A percentile compares a stretch with the other conserved stretches of the same genome.
These are phyloP conservation scores for Orientallactaga sibirica DNA, from an alignment of 2,797 vertebrate genomes.

Conservation along the genomic window DNA sequence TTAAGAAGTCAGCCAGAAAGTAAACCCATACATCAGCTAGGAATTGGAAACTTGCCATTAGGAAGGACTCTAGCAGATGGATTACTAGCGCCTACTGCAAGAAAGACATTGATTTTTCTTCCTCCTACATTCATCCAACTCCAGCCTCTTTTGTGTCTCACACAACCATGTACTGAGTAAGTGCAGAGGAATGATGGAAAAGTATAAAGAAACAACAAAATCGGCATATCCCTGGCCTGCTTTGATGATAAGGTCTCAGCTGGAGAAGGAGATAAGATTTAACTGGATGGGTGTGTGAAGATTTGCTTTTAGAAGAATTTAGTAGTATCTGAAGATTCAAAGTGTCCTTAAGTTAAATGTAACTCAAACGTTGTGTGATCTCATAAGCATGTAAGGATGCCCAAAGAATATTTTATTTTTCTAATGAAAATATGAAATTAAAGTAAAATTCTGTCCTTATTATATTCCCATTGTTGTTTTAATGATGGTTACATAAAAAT, in stretches of 20 bases:
- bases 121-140: accelerated
- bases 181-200: background rate
- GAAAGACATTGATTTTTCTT: background rate
- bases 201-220: background rate
- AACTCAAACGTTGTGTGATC: background rate
- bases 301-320: slow-evolving; percentile 38
- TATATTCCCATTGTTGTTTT: background rate
- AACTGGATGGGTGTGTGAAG: background rate
- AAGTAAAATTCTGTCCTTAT: background rate
- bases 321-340: slow-evolving; percentile 19
- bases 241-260: background rate
- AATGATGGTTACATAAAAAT: background rate
- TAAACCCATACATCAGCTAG: background rate
- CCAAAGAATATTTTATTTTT: background rate
- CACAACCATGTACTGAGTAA: background rate
- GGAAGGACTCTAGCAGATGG: background rate
- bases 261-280: background rate
- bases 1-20: slow-evolving; percentile 21
- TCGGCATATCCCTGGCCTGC: background rate
- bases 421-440: background rate
- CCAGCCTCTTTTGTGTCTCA: background rate
- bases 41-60: slow-evolving; percentile 26
- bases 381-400: background rate
- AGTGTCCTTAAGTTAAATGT: background rate
- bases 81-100: background rate